Percentiles rank a stretch among this genome's conserved stretches.
These are phyloP conservation scores for Pinctada fucata DNA, from an alignment of 2,888 invertebrate species.

Conservation along the genomic window DNA sequence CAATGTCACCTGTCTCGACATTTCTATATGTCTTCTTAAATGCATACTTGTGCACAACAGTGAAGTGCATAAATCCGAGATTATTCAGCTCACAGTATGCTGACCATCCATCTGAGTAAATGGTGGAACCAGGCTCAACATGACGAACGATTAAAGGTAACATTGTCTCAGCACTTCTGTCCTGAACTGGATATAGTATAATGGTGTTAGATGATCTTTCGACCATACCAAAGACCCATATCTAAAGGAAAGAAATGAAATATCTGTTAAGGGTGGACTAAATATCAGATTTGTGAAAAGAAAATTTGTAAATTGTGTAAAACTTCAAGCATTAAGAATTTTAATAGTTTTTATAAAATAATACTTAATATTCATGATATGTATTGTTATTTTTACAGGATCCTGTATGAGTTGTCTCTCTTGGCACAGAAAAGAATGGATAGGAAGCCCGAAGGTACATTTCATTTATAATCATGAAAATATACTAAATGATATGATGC, in stretches of 20 bases:
- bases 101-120: constrained; percentile 26
- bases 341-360: too few species aligned
- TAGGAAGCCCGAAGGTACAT: too few species aligned
- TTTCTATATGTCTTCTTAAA: constrained; percentile 11
- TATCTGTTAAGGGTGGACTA: too few species aligned
- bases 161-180: constrained; percentile 19
- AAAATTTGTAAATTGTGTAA: too few species aligned
- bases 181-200: constrained; percentile 25
- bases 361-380: too few species aligned
- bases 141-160: constrained; percentile 21
- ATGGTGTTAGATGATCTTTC: constrained; percentile 32
- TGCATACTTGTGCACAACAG: constrained; percentile 28
- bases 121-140: constrained; percentile 17
- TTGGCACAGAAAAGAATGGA: too few species aligned
- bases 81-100: constrained; percentile 27
- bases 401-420: too few species aligned
- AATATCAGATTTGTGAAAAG: too few species aligned
- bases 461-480: too few species aligned
- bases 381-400: too few species aligned
- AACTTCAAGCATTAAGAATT: too few species aligned
- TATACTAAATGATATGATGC: too few species aligned
- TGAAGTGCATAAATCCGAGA: constrained; percentile 33
- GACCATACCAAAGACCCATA: constrained; percentile 44
- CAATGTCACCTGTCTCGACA: not conserved
- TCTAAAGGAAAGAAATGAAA: not conserved